phyloP scores from a whole-genome alignment of 1,140 invertebrate species.

The Apis cerana region DNA sequence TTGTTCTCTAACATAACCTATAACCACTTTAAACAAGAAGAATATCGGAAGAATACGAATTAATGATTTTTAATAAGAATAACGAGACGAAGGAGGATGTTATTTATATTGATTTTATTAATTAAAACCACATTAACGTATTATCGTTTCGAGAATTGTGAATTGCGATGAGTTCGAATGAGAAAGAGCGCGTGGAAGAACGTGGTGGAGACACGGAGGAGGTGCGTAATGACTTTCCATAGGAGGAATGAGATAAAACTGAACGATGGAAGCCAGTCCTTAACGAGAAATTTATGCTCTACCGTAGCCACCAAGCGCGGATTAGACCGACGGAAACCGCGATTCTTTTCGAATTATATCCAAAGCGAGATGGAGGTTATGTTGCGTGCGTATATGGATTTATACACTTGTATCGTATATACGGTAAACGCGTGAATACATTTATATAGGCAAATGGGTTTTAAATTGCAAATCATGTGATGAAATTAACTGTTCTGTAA shows the following conservation, averaged over 20 bases:
- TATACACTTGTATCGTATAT: background rate
- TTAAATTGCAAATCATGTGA: conserved; percentile 11
- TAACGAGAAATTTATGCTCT: conserved; percentile 57
- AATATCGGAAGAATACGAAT: too few relatives aligned
- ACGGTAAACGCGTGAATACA: background rate
- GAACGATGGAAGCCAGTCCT: conserved; percentile 48
- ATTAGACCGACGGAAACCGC: conserved; percentile 39
- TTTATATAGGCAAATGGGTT: conserved; percentile 7
- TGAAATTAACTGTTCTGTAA: conserved; percentile 5
- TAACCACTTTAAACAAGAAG: too few relatives aligned
- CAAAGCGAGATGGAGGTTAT: background rate
- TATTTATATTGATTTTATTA: too few relatives aligned
- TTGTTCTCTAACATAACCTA: too few relatives aligned
- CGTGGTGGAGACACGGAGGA: background rate
- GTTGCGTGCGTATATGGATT: background rate
- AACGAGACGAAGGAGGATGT: too few relatives aligned
- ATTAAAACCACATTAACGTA: too few relatives aligned
- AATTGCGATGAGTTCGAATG: background rate
- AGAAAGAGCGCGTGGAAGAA: conserved; percentile 9
- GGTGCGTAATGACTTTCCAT: conserved; percentile 49
- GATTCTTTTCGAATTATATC: conserved; percentile 33
- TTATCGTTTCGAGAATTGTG: too few relatives aligned
- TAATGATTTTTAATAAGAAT: too few relatives aligned
- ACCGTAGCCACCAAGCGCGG: conserved; percentile 23
- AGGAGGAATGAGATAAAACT: conserved; percentile 36